phyloP scores from a whole-genome alignment of 2,797 vertebrate species.

The Sebastes hubbsi region DNA sequence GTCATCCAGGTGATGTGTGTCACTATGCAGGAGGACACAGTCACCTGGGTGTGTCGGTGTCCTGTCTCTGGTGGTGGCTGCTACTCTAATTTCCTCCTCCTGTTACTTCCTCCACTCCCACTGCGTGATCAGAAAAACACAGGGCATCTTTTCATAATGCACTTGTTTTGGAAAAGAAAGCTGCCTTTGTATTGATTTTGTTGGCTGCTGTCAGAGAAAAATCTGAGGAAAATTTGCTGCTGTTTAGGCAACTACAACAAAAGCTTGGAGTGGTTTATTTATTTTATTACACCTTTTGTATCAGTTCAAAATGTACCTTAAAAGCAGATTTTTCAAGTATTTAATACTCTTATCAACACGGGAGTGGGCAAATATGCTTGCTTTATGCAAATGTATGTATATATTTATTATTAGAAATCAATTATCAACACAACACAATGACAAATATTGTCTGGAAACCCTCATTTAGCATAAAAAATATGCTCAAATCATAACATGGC shows the following conservation, averaged over 20 bases:
- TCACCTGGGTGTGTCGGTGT: conserved; percentile 43
- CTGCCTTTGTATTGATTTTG: conserved; percentile 21
- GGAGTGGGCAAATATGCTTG: too few relatives aligned
- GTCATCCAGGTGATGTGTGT: conserved; percentile 27
- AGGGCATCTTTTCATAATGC: background rate
- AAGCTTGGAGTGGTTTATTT: background rate
- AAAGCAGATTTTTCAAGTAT: too few relatives aligned
- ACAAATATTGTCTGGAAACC: too few relatives aligned
- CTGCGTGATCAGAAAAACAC: background rate
- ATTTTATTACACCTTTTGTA: background rate
- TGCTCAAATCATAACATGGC: too few relatives aligned
- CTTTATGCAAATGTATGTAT: too few relatives aligned
- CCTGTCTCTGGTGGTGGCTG: background rate
- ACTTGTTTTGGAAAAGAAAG: background rate
- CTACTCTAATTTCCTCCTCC: conserved; percentile 13
- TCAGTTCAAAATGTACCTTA: too few relatives aligned
- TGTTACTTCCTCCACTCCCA: conserved; percentile 12
- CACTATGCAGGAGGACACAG: background rate
- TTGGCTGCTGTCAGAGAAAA: background rate
- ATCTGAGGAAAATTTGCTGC: background rate
- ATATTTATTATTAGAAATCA: too few relatives aligned
- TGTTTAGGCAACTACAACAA: background rate
- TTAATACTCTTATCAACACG: too few relatives aligned
- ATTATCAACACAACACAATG: too few relatives aligned
- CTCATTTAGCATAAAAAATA: too few relatives aligned